A percentile compares a stretch with the other conserved stretches of the same genome.
phyloP scores from a whole-genome alignment of 2,888 invertebrate species.

The Antheraea yamamai region DNA sequence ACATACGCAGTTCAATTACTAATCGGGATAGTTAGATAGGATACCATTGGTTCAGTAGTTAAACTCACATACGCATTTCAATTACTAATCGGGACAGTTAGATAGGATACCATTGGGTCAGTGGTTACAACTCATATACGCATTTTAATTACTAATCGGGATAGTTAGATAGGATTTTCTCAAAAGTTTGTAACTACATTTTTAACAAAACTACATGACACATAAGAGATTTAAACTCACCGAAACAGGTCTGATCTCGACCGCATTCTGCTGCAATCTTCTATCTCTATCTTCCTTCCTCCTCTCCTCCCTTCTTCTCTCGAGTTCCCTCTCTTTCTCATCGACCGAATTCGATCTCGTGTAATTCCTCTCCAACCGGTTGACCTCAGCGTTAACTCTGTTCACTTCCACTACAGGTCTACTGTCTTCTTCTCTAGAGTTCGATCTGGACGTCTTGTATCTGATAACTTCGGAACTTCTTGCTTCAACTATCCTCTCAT shows the following conservation, averaged over 20 bases:
- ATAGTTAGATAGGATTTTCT: no score
- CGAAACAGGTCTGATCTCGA: conserved; percentile 65
- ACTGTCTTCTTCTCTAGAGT: conserved; percentile 38
- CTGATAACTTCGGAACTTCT: conserved; percentile 20
- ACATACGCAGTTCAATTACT: no score
- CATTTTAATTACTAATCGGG: no score
- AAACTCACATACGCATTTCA: no score
- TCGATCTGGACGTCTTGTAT: conserved; percentile 32
- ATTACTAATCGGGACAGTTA: no score
- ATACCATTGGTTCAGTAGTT: no score
- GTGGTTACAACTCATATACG: no score
- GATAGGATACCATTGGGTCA: no score
- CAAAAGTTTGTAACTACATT: no score
- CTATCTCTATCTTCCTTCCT: conserved; percentile 41
- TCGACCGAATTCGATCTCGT: conserved; percentile 62
- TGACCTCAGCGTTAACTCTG: conserved; percentile 45
- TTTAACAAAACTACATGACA: neutral
- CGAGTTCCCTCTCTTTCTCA: conserved; percentile 41
- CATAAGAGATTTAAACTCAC: conserved; percentile 45
- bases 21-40: no score
- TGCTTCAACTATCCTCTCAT: conserved; percentile 20
- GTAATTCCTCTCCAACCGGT: conserved; percentile 53
- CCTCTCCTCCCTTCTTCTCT: conserved; percentile 38
- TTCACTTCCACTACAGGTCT: conserved; percentile 36
- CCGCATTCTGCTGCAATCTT: conserved; percentile 52